A percentile compares a stretch with the other conserved stretches of the same genome.
phyloP scores from a whole-genome alignment of 2,888 invertebrate genomes.

The Sialis fuliginosa region DNA sequence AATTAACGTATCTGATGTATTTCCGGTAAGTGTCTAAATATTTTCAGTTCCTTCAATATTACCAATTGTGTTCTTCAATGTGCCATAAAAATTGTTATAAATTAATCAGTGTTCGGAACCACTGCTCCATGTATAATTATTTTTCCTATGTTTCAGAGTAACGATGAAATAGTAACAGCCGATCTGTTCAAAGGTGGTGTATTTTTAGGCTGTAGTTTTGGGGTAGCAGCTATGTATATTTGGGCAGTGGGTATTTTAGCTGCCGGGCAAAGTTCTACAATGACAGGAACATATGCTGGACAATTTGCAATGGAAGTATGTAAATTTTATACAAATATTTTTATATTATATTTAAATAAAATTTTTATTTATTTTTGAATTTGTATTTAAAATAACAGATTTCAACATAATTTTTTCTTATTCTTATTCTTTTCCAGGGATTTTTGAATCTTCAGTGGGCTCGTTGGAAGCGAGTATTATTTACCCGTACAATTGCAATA shows the following conservation, averaged over 20 bases:
- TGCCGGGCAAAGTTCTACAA: conserved; percentile 69
- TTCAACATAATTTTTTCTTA: background rate
- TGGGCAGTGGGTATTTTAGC: conserved; percentile 68
- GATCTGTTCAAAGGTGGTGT: conserved; percentile 59
- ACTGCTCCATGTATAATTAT: background rate
- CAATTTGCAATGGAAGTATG: conserved; percentile 71
- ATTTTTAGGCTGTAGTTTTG: conserved; percentile 60
- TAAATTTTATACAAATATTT: conserved; percentile 1
- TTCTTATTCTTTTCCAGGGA: conserved; percentile 28
- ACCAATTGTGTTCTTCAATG: too few relatives aligned
- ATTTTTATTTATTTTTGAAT: background rate
- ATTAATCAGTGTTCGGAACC: background rate
- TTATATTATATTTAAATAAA: conserved; percentile 1
- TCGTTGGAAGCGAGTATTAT: conserved; percentile 69
- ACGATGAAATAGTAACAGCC: conserved; percentile 35
- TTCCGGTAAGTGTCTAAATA: conserved; percentile 21
- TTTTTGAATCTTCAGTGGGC: conserved; percentile 73
- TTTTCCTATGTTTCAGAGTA: conserved; percentile 20
- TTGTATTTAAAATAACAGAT: too few relatives aligned
- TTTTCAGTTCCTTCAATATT: background rate
- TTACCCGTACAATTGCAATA: conserved; percentile 73
- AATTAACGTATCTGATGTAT: conserved; percentile 22
- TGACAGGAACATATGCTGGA: conserved; percentile 76
- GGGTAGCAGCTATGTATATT: conserved; percentile 59
- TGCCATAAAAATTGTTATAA: background rate